Base-by-base conservation (phyloP, 2,888 invertebrate species). In the Stenodera caucasica region DNA sequence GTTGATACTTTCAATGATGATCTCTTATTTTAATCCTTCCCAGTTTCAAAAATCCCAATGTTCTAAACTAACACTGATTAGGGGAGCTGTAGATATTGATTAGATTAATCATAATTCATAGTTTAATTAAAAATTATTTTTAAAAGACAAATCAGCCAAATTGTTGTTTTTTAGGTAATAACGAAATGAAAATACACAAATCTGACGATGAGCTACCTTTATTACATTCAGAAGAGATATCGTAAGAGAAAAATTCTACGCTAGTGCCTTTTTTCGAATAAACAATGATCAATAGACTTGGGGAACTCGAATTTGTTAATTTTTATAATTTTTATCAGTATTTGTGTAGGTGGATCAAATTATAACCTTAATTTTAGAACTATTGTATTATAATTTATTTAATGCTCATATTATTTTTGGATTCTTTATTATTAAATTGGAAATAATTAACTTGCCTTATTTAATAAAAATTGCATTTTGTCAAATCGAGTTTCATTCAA, bases 191-290 rank as follows among this genome's bases (percentile, higher is more conserved):
- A 66, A 58, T 55, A 5, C 52, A 53, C 49, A 49, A 51, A 55
- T 68, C 67, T 30, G 69, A 69, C 49, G 70, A 68, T 60, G 70
- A 70, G 57, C 55, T 60, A 37, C 70, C 69, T 61, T 64, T 70
- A 53, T 58, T 70, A 58, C 60, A 66, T n/a, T 32, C 57, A n/a
- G 59, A 63, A 45, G 63, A 60, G 15, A 23, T 30, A 12, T 54
- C 35, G n/a, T 62, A 49, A 61, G 55, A 40, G 8, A 8, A 37
- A 7, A n/a, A 11, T 6, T 21, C 6, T 5, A 45, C 21, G 4
- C 0, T n/a, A 33, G 45, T 45, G 45, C 45, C 45, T 23, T 23
- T 45, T 45, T 21, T 21, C 8, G 2, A 11, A 21, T 18, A 37
- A 37, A 37, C 37, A 37, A 32, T 6, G 8, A 29, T 8, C 5